Base-by-base conservation (phyloP, 2,797 vertebrate genomes). In the Manis crassicaudata region DNA sequence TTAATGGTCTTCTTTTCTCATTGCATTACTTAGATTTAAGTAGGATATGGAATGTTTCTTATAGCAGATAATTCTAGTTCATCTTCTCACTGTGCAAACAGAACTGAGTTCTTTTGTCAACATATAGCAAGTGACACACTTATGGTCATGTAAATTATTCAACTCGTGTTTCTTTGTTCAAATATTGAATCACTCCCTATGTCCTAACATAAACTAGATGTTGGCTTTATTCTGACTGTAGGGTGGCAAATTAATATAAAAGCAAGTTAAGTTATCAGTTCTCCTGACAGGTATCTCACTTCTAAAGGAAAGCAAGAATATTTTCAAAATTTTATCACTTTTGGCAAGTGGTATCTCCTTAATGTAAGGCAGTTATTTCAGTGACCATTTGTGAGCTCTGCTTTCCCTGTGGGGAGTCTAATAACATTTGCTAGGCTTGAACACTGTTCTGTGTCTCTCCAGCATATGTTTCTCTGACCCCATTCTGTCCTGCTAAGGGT, bases 1-100 rank as follows among this genome's bases (percentile, higher is more conserved):
- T 94, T 96, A 96, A 97, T 85, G 43, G 25, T 54, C 84, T 79
- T 91, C 32, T 96, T 96, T 97, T 96, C 70, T 89, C 40, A 68
- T 70, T 90, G 70, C 32, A 93, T 96, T 96, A 95, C 58, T 92
- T 92, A 97, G 73, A 97, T 96, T 97, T 97, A 97, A 96, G 84
- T 62, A 58, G 50, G 54, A 67, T 80, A 23, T 95, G 60, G 91
- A 96, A 95, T 82, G 92, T 94, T 93, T 96, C 94, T 96, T 93
- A 73, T 7, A 94, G 81, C 67, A 83, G 70, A 93, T 90, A 90
- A 96, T 93, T 92, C 60, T 23, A 96, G 43, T 92, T 97, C 91
- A 93, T 87, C 43, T 97, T 96, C 50, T 94, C 65, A 95, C 54
- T 72, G 54, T 96, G 63, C 92, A 94, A 88, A 90, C 18, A 73